phyloP scores from a whole-genome alignment of 2,797 vertebrate species.

The Rachycentron canadum region DNA sequence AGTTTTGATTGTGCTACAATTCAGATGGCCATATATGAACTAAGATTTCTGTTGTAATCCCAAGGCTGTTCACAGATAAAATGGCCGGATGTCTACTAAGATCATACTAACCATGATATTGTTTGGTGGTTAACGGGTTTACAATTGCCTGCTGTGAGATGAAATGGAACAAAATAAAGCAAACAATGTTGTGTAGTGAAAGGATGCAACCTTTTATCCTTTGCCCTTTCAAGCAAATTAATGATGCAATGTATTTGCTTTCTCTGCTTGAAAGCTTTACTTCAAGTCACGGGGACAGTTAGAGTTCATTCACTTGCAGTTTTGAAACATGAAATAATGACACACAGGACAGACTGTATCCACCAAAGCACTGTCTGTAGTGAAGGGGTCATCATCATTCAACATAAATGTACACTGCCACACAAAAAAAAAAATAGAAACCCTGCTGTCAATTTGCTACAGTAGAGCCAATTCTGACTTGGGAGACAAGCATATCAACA shows the following conservation, averaged over 20 bases:
- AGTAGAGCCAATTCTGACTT: constrained; percentile 6
- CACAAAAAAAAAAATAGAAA: neutral
- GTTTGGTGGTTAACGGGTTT: constrained; percentile 53
- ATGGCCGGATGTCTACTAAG: constrained; percentile 50
- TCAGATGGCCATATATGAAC: constrained; percentile 5
- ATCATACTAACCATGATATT: constrained; percentile 50
- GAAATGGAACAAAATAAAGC: constrained; percentile 53
- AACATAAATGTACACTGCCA: constrained; percentile 20
- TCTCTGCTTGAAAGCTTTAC: constrained; percentile 45
- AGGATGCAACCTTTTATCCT: constrained; percentile 56
- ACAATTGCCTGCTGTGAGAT: constrained; percentile 43
- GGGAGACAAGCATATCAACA: constrained; percentile 36
- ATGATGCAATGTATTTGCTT: constrained; percentile 45
- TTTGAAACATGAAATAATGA: constrained; percentile 27
- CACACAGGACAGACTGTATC: constrained; percentile 29
- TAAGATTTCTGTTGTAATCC: constrained; percentile 44
- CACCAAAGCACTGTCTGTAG: constrained; percentile 3
- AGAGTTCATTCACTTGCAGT: constrained; percentile 34
- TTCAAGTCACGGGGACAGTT: constrained; percentile 40
- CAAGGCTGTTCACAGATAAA: constrained; percentile 46
- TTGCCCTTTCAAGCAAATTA: constrained; percentile 44
- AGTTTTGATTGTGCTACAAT: constrained; percentile 6
- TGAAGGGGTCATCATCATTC: constrained; percentile 21
- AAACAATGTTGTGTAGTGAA: constrained; percentile 50
- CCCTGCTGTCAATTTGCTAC: constrained; percentile 8